Percentiles rank a stretch among this genome's conserved stretches.
These are phyloP conservation scores for Amyelois transitella DNA, from an alignment of 1,140 invertebrate genomes.

Conservation along the genomic window DNA sequence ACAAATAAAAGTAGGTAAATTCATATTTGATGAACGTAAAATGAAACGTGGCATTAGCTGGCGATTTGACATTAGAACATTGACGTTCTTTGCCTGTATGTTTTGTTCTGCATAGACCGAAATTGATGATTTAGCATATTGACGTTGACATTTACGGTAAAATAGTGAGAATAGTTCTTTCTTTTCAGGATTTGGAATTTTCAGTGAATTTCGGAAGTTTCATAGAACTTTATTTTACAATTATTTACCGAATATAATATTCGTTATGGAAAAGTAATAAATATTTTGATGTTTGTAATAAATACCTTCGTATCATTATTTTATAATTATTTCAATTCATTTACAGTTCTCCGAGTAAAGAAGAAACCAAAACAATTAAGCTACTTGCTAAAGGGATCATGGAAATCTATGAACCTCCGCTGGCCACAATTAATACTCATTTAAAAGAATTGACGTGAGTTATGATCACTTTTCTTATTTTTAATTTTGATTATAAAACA, in stretches of 20 bases:
- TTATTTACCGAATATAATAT: no score
- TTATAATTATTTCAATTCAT: constrained; percentile 16
- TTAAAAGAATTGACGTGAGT: constrained; percentile 65
- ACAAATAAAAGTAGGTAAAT: no score
- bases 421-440: constrained; percentile 58
- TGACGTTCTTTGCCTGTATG: no score
- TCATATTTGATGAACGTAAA: no score
- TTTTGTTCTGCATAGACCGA: neutral
- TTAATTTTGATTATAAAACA: no score
- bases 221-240: no score
- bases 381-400: constrained; percentile 53
- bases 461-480: no score
- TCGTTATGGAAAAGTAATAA: neutral
- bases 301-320: neutral
- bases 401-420: constrained; percentile 56
- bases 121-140: neutral
- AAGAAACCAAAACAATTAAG: constrained; percentile 49
- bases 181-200: neutral
- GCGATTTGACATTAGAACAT: no score
- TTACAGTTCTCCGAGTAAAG: constrained; percentile 19
- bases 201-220: neutral
- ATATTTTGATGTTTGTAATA: neutral
- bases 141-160: neutral
- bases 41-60: no score
- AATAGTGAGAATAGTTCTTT: neutral